Conservation (phyloP, 2,888 invertebrate species). For the Congeria kusceri region DNA sequence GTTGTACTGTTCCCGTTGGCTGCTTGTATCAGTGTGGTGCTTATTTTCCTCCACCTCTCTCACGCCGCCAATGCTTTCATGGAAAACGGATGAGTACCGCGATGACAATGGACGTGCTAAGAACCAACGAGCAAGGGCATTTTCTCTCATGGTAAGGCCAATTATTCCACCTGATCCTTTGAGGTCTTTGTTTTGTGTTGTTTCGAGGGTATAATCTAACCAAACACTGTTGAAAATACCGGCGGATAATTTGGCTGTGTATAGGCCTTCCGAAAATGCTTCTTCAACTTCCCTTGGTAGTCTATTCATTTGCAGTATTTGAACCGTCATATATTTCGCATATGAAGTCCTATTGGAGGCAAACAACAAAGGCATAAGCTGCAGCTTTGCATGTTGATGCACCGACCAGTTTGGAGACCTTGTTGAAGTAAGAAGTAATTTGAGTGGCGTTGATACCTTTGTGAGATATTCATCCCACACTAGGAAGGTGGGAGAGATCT, state of each 20-base stretch:
- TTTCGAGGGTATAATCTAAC: conserved; percentile 29
- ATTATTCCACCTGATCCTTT: conserved; percentile 25
- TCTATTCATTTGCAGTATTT: conserved; percentile 21
- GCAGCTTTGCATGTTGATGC: neutral
- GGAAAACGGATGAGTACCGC: conserved; percentile 13
- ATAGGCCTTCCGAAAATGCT: conserved; percentile 18
- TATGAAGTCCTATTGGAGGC: no score
- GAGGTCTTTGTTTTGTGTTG: conserved; percentile 26
- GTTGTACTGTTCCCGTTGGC: neutral
- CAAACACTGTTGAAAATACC: conserved; percentile 35
- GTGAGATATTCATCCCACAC: conserved; percentile 40
- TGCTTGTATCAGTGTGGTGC: neutral
- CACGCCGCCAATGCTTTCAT: neutral
- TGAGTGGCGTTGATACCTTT: conserved; percentile 20
- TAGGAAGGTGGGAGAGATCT: conserved; percentile 26
- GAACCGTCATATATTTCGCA: conserved; percentile 22
- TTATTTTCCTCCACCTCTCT: no score
- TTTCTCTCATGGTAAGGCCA: conserved; percentile 21
- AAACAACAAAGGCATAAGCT: no score
- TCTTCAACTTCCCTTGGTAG: conserved; percentile 25
- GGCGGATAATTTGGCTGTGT: conserved; percentile 11
- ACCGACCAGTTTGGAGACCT: conserved; percentile 2
- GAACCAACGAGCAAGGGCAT: conserved; percentile 41
- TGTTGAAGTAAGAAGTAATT: conserved; percentile 13
- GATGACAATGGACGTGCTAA: conserved; percentile 27